Evolutionary conservation across 2,888 invertebrate species (phyloP), one percentile per base, ranked within the genome.

Genomic region (Osmoderma eremita): DNA sequence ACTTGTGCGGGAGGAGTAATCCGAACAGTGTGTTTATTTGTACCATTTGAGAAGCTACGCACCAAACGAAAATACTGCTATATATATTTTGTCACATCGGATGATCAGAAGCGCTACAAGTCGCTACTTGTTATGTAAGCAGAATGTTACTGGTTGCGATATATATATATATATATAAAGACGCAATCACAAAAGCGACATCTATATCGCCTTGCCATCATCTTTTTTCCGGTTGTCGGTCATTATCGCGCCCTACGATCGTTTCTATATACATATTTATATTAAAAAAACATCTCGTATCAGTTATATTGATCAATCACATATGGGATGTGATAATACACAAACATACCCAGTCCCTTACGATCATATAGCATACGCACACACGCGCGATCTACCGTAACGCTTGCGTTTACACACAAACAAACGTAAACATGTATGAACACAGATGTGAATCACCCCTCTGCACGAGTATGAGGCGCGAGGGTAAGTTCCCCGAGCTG

Each of bases 301-400:
- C 58, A n/a, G 56, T 68, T n/a, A 71, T 74, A 74, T 73, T 72
- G 73, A 74, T 74, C 72, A 69, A 69, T 71, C 72, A 69, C 73
- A 73, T 73, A 73, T 74, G 73, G 73, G 72, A 71, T 70, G 71
- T 71, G 72, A 70, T 73, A 73, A 73, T 71, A 73, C 72, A 69
- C 69, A 71, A 70, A 18, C n/a, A 49, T 49, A 49, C 42, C 3
- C 49, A 49, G 20, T n/a, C 49, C 30, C 30, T 30, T 10, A 1
- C 5, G 10, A 30, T 20, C 20, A 49, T n/a, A 49, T 20, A 6
- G n/a, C n/a, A n/a, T n/a, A n/a, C n/a, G n/a, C 49, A 20, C 20
- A 20, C 20, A 18, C 20, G 20, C 20, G 12, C 12, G 12, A n/a
- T 3, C 10, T 18, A 20, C 30, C 36, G 5, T 38, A 38, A 30